These are phyloP conservation scores for Hippocampus kuda DNA, from an alignment of 2,797 vertebrate species.

Conservation along the genomic window DNA sequence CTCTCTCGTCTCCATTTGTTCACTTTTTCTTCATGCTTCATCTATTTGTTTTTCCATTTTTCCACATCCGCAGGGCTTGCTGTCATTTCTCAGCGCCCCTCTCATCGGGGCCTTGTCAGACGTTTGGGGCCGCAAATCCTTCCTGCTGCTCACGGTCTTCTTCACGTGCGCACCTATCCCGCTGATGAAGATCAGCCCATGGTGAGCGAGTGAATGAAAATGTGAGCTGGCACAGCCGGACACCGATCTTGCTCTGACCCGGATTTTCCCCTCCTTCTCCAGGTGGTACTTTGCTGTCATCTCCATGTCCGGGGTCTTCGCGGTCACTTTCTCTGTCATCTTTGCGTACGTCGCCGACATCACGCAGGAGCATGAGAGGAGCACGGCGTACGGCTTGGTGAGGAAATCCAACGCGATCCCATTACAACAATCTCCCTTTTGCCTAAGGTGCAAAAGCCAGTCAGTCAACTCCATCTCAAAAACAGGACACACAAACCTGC, in stretches of 20 bases:
- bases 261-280: conserved; percentile 14
- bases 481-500: no score
- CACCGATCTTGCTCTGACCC: not conserved
- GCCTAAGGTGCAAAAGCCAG: no score
- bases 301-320: conserved; percentile 87
- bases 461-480: no score
- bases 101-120: conserved; percentile 87
- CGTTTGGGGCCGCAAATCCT: conserved; percentile 90
- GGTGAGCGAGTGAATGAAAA: conserved; percentile 59
- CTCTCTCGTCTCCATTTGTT: not conserved
- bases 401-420: conserved; percentile 31
- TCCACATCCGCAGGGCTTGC: conserved; percentile 64
- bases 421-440: not conserved
- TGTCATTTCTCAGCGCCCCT: conserved; percentile 87
- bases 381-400: conserved; percentile 85
- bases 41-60: not conserved
- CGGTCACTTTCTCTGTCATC: conserved; percentile 87
- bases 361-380: conserved; percentile 86
- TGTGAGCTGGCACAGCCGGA: no score
- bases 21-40: no score
- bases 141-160: conserved; percentile 87
- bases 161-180: conserved; percentile 89
- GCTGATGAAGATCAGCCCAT: conserved; percentile 90
- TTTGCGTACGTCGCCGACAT: conserved; percentile 88
- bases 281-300: conserved; percentile 95